Percentiles rank a stretch among this genome's conserved stretches.
These are phyloP conservation scores for Drosophila affinis DNA, from an alignment of 2,888 invertebrate species.

Conservation along the genomic window DNA sequence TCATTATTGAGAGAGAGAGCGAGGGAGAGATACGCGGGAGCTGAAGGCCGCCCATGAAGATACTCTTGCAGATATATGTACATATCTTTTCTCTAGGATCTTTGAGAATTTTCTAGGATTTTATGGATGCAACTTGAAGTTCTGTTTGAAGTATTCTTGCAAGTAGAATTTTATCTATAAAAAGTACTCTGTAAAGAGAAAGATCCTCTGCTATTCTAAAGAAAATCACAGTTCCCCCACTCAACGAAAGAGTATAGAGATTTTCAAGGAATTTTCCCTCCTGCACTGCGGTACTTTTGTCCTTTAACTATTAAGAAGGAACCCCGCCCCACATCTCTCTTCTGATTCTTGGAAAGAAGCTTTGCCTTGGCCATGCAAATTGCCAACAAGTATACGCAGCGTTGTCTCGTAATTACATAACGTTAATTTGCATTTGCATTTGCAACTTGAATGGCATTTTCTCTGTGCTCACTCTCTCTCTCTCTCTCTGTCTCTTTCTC, in stretches of 20 bases:
- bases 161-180: too few species aligned
- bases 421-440: constrained; percentile 65
- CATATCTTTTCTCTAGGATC: neutral
- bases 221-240: neutral
- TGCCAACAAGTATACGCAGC: constrained; percentile 70
- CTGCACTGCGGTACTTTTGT: constrained; percentile 69
- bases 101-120: too few species aligned
- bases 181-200: too few species aligned
- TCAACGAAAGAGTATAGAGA: neutral
- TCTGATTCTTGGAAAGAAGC: constrained; percentile 1
- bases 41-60: neutral
- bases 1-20: constrained; percentile 26
- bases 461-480: constrained; percentile 1
- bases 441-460: constrained; percentile 15
- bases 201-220: too few species aligned
- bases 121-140: too few species aligned
- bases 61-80: neutral
- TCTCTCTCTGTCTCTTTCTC: constrained; percentile 4
- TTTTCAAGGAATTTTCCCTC: neutral
- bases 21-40: too few species aligned
- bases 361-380: constrained; percentile 59
- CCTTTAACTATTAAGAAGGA: constrained; percentile 69
- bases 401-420: constrained; percentile 64
- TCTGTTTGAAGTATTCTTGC: too few species aligned
- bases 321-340: constrained; percentile 4